Base-by-base conservation (phyloP, 1,140 invertebrate species). In the Littorina saxatilis region DNA sequence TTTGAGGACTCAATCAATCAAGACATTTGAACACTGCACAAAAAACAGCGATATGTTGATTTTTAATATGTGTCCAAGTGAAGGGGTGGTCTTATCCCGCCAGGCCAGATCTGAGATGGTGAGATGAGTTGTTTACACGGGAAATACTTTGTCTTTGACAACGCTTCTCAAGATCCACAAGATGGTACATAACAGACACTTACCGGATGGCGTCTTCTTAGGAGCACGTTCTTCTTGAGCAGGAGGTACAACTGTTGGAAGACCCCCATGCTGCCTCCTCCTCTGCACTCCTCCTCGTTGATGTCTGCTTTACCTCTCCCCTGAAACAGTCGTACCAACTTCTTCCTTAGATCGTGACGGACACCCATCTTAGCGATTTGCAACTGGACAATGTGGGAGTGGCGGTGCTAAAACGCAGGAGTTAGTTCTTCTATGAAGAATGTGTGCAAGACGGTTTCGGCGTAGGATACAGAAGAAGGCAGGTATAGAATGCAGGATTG, bases 201-300 rank as follows among this genome's bases (percentile, higher is more conserved):
- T 78, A 88, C 88, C 79, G 87, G 87, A 76, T 89, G 85, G 47
- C 87, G 63, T 77, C 76, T 79, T 32, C 85, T 79, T 23, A 87
- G 83, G 4, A 85, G 77, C 27, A 86, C 35, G 77, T 89, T 87
- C 72, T 89, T 89, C 68, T 84, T 85, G 20, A 89, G 81, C 77
- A 89, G 80, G 75, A 88, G 83, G 23, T 79, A 55, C 4, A 88
- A 76, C 82, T 89, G 88, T 66, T 72, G 78, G 39, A 86, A 40
- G 32, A 83, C 40, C n/a, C 86, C 86, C 86, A 87, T 87, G 52
- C n/a, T 61, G 37, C 37, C 39, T 43, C 43, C 15, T 39, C 29
- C 70, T 47, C 27, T 47, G 17, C 15, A 2, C 39, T 35, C 43
- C 68, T 47, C 37, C 40, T 50, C 40, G 11, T 50, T 11, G n/a